Percentiles rank a stretch among this genome's conserved stretches.
Conservation (phyloP, 2,113 vertebrate species). For the Mus spicilegus region DNA sequence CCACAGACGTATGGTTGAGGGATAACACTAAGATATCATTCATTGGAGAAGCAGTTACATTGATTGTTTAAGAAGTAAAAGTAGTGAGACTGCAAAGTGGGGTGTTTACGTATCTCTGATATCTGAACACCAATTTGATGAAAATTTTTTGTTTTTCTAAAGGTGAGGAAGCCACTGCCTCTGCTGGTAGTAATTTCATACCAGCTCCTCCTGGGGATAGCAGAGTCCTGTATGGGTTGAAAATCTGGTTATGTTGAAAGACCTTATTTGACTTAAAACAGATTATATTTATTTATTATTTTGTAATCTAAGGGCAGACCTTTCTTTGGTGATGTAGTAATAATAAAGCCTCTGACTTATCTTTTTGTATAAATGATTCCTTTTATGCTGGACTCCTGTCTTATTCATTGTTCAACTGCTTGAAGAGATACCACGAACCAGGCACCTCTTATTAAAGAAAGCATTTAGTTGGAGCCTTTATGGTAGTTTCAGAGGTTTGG, state of each 20-base stretch:
- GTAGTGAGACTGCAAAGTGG: background rate
- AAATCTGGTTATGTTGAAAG: background rate
- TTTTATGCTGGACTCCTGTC: background rate
- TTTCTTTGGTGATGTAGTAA: conserved; percentile 1
- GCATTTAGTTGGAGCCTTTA: background rate
- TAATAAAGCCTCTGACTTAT: conserved; percentile 17
- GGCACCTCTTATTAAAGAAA: background rate
- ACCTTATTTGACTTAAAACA: conserved; percentile 41
- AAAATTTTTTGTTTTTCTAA: background rate
- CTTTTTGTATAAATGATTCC: conserved; percentile 4
- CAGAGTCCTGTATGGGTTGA: background rate
- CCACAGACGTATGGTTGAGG: background rate
- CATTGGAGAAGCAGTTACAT: background rate
- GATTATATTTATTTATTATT: conserved; percentile 4
- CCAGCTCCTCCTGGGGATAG: background rate
- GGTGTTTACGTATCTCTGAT: background rate
- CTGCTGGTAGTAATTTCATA: background rate
- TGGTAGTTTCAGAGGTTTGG: background rate
- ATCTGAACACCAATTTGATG: background rate
- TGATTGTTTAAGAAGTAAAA: conserved; percentile 33
- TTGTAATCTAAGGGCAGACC: background rate
- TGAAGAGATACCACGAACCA: background rate
- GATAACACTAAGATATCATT: background rate
- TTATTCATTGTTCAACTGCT: background rate
- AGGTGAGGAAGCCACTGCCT: background rate